A percentile compares a stretch with the other conserved stretches of the same genome.
phyloP scores from a whole-genome alignment of 1,140 invertebrate species.

The Chrysomallon squamiferum region DNA sequence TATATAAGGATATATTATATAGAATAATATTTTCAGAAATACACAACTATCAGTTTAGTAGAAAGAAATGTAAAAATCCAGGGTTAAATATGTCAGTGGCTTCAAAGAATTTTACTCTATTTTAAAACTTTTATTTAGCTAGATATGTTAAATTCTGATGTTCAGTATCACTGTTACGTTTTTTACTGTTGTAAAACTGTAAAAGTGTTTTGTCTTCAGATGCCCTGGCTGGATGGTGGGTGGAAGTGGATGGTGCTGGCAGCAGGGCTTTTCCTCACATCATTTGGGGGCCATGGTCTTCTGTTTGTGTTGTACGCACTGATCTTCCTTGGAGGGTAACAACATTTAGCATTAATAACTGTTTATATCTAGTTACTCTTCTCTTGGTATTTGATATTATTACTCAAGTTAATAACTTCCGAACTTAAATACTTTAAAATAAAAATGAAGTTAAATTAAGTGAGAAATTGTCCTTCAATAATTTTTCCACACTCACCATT shows the following conservation, averaged over 20 bases:
- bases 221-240: slow-evolving; percentile 25
- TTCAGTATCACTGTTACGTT: too few relatives aligned
- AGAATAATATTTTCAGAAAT: too few relatives aligned
- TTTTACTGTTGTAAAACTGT: too few relatives aligned
- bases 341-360: background rate
- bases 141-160: too few relatives aligned
- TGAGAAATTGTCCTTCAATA: background rate
- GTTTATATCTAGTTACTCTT: background rate
- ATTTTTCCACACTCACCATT: background rate
- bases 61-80: too few relatives aligned
- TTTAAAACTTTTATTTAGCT: too few relatives aligned
- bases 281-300: slow-evolving; percentile 35
- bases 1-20: too few relatives aligned
- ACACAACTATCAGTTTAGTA: too few relatives aligned
- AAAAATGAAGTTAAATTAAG: background rate
- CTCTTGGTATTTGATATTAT: background rate
- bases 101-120: too few relatives aligned
- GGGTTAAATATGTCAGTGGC: too few relatives aligned
- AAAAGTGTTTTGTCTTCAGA: slow-evolving; percentile 19
- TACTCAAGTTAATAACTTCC: background rate
- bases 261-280: slow-evolving; percentile 28
- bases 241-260: slow-evolving; percentile 39
- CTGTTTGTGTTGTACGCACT: slow-evolving; percentile 24
- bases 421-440: background rate
- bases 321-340: slow-evolving; percentile 30